Evolutionary conservation across 2,797 vertebrate species (phyloP), one percentile per base, ranked within the genome.

Genomic region (Dendrocincla fuliginosa): DNA sequence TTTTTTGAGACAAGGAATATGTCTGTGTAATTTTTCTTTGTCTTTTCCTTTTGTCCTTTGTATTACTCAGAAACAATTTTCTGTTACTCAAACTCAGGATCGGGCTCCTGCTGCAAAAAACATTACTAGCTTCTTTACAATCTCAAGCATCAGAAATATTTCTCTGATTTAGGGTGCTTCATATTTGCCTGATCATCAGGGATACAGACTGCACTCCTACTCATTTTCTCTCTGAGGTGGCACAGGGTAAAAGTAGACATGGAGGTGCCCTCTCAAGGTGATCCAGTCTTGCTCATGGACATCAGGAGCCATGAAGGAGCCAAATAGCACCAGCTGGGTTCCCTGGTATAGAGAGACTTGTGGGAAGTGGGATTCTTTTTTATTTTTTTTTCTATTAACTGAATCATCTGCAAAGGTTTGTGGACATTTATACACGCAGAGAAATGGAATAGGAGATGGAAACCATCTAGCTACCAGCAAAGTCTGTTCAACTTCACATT

Each of bases 211-310:
- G 33, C 25, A 65, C 2, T 32, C 22, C 55, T 32, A 16, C 41
- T 69, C 8, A 5, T 56, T 91, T 70, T 52, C 7, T 78, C 17
- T 56, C 12, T 39, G 19, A 42, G 24, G 22, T 35, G 33, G 55
- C 1, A 3, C n/a, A 61, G 60, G 15, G 22, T 57, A 73, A 22
- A 37, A 64, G 14, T 10, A n/a, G 56, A 30, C 5, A 4, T 8
- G 5, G 17, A 60, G 61, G 15, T 17, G 6, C 1, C 0, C 4
- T 10, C 16, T n/a, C 33, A 46, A 25, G 5, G 27, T 10, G 10
- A 55, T 13, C 24, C 55, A 55, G 22, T 18, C 32, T 50, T 50
- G 35, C 8, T 32, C n/a, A 25, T 32, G 44, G 47, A 32, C 32
- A 41, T 11, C 25, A 53, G 8, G 4, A 16, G 55, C 74, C 19